A percentile compares a stretch with the other conserved stretches of the same genome.
phyloP scores from a whole-genome alignment of 2,113 vertebrate species.

The Orycteropus afer region DNA sequence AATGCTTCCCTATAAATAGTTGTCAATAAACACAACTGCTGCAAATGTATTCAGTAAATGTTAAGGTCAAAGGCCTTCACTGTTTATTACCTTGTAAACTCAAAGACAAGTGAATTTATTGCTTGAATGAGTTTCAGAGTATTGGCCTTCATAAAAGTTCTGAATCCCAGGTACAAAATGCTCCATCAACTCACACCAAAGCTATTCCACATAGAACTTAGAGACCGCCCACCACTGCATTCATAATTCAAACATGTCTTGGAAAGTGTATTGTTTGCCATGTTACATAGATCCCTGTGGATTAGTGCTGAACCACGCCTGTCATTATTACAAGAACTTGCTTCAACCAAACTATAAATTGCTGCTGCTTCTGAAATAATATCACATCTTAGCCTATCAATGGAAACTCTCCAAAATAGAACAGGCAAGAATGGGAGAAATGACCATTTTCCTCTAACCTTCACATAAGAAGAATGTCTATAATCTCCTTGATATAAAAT shows the following conservation, averaged over 20 bases:
- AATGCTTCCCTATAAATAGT: conserved; percentile 88
- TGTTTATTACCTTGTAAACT: conserved; percentile 93
- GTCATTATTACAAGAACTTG: conserved; percentile 70
- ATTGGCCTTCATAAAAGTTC: conserved; percentile 88
- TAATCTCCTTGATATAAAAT: conserved; percentile 1
- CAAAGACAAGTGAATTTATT: conserved; percentile 92
- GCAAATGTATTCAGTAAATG: conserved; percentile 91
- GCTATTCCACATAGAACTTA: conserved; percentile 68
- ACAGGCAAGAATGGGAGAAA: neutral
- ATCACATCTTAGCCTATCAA: conserved; percentile 4
- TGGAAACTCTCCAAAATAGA: neutral
- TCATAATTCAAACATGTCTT: conserved; percentile 74
- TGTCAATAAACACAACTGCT: conserved; percentile 91
- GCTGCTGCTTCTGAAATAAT: conserved; percentile 68
- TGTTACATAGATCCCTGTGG: conserved; percentile 46
- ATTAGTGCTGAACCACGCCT: conserved; percentile 54
- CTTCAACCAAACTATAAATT: conserved; percentile 73
- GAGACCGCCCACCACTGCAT: conserved; percentile 56
- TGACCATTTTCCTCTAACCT: neutral
- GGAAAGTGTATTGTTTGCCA: conserved; percentile 60
- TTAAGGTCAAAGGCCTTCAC: conserved; percentile 89
- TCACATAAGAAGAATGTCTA: neutral
- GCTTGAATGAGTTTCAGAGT: conserved; percentile 88
- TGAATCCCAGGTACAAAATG: conserved; percentile 83
- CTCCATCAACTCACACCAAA: conserved; percentile 80